Conservation (phyloP, 2,888 invertebrate species). For the Aspidiotus destructor region DNA sequence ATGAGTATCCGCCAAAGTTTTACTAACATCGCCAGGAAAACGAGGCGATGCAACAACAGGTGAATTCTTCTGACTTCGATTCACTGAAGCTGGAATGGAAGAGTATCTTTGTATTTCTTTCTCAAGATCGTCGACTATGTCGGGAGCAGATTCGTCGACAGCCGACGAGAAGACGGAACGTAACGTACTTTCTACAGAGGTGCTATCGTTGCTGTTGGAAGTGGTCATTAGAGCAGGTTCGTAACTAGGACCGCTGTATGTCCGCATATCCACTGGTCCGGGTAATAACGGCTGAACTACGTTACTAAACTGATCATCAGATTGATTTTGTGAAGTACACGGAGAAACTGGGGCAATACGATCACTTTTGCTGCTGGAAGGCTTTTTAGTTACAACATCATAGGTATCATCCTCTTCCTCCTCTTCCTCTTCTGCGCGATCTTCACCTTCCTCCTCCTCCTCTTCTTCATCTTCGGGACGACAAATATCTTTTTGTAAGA, state of each 20-base stretch:
- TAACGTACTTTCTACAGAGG: slow-evolving; percentile 7
- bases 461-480: background rate
- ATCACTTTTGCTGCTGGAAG: background rate
- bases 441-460: background rate
- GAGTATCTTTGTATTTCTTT: slow-evolving; percentile 53
- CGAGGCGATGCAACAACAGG: slow-evolving; percentile 8
- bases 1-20: background rate
- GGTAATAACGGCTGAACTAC: slow-evolving; percentile 50
- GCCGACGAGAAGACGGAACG: background rate
- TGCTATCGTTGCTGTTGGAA: slow-evolving; percentile 43
- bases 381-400: background rate
- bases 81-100: background rate
- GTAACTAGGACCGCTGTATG: slow-evolving; percentile 52
- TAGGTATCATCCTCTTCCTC: slow-evolving; percentile 5
- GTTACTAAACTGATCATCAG: slow-evolving; percentile 13
- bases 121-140: slow-evolving; percentile 69
- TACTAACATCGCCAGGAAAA: background rate
- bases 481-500: slow-evolving; percentile 17
- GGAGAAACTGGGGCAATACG: background rate
- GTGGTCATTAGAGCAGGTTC: slow-evolving; percentile 47
- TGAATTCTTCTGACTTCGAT: background rate
- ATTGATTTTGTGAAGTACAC: slow-evolving; percentile 9
- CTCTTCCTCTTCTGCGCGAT: slow-evolving; percentile 3
- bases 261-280: slow-evolving; percentile 82
- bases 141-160: slow-evolving; percentile 45